These are phyloP conservation scores for Odontomyia ornata DNA, from an alignment of 2,888 invertebrate species.

Conservation along the genomic window DNA sequence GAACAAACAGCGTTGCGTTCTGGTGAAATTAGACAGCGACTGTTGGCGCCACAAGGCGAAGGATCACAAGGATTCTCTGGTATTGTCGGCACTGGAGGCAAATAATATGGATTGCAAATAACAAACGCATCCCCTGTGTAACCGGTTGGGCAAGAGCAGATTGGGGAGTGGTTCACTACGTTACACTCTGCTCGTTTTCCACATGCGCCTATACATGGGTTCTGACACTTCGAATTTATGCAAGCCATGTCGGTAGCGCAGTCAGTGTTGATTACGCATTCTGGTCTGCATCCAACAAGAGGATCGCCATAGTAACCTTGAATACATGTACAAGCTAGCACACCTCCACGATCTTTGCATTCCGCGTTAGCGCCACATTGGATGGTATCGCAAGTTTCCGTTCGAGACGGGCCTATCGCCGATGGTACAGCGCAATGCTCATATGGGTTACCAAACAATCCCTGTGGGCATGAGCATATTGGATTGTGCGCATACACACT, in stretches of 20 bases:
- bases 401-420: conserved; percentile 57
- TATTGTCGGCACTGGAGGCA: conserved; percentile 61
- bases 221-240: conserved; percentile 78
- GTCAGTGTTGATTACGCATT: conserved; percentile 84
- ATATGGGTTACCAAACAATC: conserved; percentile 79
- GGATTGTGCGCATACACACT: conserved; percentile 77
- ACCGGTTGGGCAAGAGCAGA: conserved; percentile 78
- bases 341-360: conserved; percentile 73
- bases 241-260: conserved; percentile 77
- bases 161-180: conserved; percentile 77
- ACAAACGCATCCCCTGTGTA: conserved; percentile 80
- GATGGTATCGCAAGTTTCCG: conserved; percentile 71
- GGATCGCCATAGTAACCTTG: conserved; percentile 83
- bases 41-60: conserved; percentile 83
- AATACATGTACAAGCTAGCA: conserved; percentile 75
- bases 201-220: conserved; percentile 80
- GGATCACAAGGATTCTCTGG: conserved; percentile 79
- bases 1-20: conserved; percentile 81
- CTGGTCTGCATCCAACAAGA: conserved; percentile 77
- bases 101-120: conserved; percentile 70
- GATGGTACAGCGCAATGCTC: conserved; percentile 74
- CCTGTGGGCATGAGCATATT: conserved; percentile 74
- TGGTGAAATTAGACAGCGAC: conserved; percentile 75
- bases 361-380: conserved; percentile 79
- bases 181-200: conserved; percentile 79